phyloP scores from a whole-genome alignment of 2,113 vertebrate species.

The Thalassarche chlororhynchos region DNA sequence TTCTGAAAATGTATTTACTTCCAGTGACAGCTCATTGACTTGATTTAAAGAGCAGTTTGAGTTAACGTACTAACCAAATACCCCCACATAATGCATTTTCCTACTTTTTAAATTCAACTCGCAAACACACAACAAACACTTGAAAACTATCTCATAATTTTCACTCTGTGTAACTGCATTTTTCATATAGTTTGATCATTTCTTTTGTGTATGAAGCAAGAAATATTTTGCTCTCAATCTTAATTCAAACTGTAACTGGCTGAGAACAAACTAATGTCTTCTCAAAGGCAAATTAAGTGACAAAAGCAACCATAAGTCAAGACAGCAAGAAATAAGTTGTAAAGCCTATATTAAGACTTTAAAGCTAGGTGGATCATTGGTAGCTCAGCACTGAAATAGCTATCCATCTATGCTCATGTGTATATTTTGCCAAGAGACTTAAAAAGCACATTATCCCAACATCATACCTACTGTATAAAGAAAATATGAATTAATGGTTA shows the following conservation, averaged over 20 bases:
- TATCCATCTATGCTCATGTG: neutral
- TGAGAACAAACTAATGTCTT: neutral
- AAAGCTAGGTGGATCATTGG: neutral
- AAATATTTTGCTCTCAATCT: neutral
- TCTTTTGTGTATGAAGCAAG: neutral
- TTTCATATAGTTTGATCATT: neutral
- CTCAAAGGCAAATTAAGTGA: neutral
- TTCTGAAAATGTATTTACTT: conserved; percentile 1
- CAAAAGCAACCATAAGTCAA: neutral
- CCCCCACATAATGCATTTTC: neutral
- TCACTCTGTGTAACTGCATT: neutral
- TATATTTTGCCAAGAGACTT: neutral
- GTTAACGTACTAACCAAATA: neutral
- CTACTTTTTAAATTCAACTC: neutral
- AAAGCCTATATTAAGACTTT: neutral
- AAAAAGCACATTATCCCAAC: neutral
- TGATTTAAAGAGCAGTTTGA: neutral
- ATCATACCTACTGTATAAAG: neutral
- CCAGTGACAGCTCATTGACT: neutral
- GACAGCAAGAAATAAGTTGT: neutral
- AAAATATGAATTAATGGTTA: conserved; percentile 4
- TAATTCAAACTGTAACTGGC: neutral
- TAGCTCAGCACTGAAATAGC: neutral
- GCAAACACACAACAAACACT: neutral
- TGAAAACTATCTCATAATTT: neutral